A percentile compares a stretch with the other conserved stretches of the same genome.
Evolutionary conservation across 2,113 vertebrate genomes (phyloP).

Genomic region (Odontophorus gujanensis): DNA sequence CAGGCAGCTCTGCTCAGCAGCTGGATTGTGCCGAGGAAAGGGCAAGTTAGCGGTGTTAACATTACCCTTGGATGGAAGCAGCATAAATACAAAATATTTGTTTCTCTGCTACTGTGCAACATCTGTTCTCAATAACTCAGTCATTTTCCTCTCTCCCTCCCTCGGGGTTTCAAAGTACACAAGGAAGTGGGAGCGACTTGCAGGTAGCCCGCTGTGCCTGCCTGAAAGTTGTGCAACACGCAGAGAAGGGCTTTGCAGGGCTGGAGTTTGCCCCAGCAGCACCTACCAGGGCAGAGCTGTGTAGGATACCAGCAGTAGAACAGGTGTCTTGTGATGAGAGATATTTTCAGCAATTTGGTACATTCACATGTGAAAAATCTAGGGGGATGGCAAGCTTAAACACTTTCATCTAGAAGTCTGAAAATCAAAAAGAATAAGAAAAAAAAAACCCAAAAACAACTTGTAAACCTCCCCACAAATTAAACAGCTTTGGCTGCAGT

Average conservation of each 20-base stretch:
- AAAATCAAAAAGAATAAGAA: not conserved
- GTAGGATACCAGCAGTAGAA: fast-evolving
- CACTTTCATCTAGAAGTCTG: not conserved
- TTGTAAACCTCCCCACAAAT: not conserved
- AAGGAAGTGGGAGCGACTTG: slow-evolving; percentile 33
- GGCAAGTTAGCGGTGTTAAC: slow-evolving; percentile 6
- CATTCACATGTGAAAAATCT: not conserved
- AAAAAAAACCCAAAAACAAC: not conserved
- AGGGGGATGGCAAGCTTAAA: not conserved
- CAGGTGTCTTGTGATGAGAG: not conserved
- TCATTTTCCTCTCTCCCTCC: not conserved
- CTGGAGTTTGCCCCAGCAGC: not conserved
- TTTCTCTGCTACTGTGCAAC: slow-evolving; percentile 63
- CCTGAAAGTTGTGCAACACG: not conserved
- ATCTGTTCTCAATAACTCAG: slow-evolving; percentile 41
- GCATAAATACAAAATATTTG: slow-evolving; percentile 68
- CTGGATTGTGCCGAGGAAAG: not conserved
- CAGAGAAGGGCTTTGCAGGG: not conserved
- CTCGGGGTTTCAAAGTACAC: slow-evolving; percentile 50
- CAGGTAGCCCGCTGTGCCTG: not conserved
- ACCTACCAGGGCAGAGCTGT: not conserved
- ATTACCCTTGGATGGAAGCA: not conserved
- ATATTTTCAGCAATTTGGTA: not conserved
- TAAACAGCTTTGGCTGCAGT: not conserved
- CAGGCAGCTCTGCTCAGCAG: not conserved